Percentiles rank a stretch among this genome's conserved stretches.
Evolutionary conservation across 2,113 vertebrate species (phyloP).

Genomic region (Chamaea fasciata): DNA sequence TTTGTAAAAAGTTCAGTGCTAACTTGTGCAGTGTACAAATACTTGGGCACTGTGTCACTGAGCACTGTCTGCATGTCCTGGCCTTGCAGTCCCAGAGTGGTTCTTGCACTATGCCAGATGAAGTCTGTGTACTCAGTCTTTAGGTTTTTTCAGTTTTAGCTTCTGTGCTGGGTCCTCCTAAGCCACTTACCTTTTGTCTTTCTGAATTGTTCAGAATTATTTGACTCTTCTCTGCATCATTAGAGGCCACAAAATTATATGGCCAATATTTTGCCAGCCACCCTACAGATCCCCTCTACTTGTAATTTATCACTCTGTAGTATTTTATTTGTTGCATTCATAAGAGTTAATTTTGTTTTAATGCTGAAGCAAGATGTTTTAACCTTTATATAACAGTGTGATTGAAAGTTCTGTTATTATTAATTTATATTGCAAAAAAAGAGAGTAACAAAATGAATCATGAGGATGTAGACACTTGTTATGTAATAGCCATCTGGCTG

Average conservation of each 20-base stretch:
- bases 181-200: neutral
- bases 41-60: neutral
- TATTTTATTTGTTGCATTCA: neutral
- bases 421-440: conserved; percentile 42
- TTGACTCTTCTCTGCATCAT: neutral
- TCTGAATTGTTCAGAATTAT: neutral
- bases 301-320: neutral
- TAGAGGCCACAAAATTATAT: neutral
- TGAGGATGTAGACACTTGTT: conserved; percentile 38
- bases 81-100: neutral
- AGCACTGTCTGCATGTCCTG: neutral
- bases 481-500: conserved; percentile 56
- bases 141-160: neutral
- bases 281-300: neutral
- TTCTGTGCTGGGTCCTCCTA: neutral
- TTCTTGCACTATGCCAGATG: neutral
- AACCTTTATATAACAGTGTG: conserved; percentile 11
- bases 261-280: neutral
- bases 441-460: conserved; percentile 47
- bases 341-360: neutral
- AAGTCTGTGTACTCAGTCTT: neutral
- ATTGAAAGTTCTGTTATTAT: conserved; percentile 37
- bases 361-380: neutral
- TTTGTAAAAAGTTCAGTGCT: neutral
- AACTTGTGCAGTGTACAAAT: neutral